These are phyloP conservation scores for Drosophila quadrilineata DNA, from an alignment of 1,140 invertebrate genomes.

Conservation along the genomic window DNA sequence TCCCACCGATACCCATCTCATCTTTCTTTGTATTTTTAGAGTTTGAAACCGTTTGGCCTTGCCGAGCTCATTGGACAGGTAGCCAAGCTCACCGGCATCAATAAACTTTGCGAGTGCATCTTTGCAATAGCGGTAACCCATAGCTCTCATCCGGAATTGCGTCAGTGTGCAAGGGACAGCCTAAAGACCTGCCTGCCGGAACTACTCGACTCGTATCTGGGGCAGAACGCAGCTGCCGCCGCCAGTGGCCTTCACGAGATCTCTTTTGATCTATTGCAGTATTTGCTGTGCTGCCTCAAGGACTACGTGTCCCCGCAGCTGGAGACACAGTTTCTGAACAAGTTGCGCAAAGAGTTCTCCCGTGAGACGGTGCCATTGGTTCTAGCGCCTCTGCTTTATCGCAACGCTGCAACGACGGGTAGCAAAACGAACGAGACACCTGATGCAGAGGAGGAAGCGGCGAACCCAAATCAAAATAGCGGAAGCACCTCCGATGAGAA, in stretches of 20 bases:
- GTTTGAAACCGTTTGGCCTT: slow-evolving; percentile 77
- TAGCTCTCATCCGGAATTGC: slow-evolving; percentile 89
- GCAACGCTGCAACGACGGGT: slow-evolving; percentile 68
- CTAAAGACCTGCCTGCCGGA: slow-evolving; percentile 91
- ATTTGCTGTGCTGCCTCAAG: slow-evolving; percentile 86
- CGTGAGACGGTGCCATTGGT: slow-evolving; percentile 93
- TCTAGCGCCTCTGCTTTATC: slow-evolving; percentile 92
- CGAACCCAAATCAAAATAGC: slow-evolving; percentile 24
- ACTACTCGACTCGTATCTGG: slow-evolving; percentile 91
- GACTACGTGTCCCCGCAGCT: slow-evolving; percentile 84
- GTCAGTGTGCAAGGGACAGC: slow-evolving; percentile 88
- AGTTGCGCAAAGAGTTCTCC: slow-evolving; percentile 92
- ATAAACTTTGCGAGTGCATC: slow-evolving; percentile 93
- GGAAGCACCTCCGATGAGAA: slow-evolving; percentile 55
- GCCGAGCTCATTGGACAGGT: slow-evolving; percentile 90
- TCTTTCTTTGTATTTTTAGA: slow-evolving; percentile 18
- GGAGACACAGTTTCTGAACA: slow-evolving; percentile 90
- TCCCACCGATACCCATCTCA: neutral
- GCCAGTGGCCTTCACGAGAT: slow-evolving; percentile 93
- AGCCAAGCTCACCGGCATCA: slow-evolving; percentile 91
- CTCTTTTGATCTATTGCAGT: slow-evolving; percentile 92
- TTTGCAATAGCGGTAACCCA: slow-evolving; percentile 92
- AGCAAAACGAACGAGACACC: slow-evolving; percentile 45
- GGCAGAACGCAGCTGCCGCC: slow-evolving; percentile 85
- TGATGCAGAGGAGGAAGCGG: slow-evolving; percentile 64